These are phyloP conservation scores for Ptilodon capucinus DNA, from an alignment of 2,888 invertebrate genomes.

Conservation along the genomic window DNA sequence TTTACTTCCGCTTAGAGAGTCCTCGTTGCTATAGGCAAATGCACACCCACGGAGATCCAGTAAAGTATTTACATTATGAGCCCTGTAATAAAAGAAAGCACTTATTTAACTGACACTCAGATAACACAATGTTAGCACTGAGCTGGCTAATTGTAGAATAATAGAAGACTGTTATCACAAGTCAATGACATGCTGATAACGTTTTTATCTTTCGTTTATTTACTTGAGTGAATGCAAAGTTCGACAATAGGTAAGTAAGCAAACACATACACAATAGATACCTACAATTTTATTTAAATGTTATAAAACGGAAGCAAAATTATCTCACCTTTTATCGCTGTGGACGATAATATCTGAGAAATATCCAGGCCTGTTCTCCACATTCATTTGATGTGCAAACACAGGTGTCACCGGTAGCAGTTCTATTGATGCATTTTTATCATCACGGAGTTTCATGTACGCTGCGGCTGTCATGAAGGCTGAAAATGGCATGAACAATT, in stretches of 20 bases:
- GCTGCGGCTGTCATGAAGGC: conserved; percentile 83
- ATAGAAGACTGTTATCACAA: conserved; percentile 66
- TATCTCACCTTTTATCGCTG: conserved; percentile 78
- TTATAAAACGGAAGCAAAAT: not conserved
- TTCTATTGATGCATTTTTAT: conserved; percentile 63
- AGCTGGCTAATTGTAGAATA: conserved; percentile 60
- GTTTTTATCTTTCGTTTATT: conserved; percentile 65
- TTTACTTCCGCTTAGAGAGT: conserved; percentile 81
- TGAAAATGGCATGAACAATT: conserved; percentile 42
- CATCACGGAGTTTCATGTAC: conserved; percentile 73
- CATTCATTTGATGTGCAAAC: conserved; percentile 81
- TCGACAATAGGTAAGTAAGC: conserved; percentile 11
- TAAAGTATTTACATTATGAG: conserved; percentile 81
- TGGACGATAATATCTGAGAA: conserved; percentile 85
- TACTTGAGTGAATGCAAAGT: conserved; percentile 30
- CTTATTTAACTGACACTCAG: conserved; percentile 12
- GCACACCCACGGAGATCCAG: conserved; percentile 81
- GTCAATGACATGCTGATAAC: conserved; percentile 75
- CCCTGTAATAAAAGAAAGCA: conserved; percentile 52
- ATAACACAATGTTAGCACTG: conserved; percentile 47
- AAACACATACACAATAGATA: no score
- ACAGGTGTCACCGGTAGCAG: conserved; percentile 83
- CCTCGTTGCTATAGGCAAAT: conserved; percentile 79
- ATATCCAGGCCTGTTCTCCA: conserved; percentile 79
- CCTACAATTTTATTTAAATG: not conserved